Percentiles rank a stretch among this genome's conserved stretches.
phyloP scores from a whole-genome alignment of 2,113 vertebrate genomes.

The Cynoglossus semilaevis region DNA sequence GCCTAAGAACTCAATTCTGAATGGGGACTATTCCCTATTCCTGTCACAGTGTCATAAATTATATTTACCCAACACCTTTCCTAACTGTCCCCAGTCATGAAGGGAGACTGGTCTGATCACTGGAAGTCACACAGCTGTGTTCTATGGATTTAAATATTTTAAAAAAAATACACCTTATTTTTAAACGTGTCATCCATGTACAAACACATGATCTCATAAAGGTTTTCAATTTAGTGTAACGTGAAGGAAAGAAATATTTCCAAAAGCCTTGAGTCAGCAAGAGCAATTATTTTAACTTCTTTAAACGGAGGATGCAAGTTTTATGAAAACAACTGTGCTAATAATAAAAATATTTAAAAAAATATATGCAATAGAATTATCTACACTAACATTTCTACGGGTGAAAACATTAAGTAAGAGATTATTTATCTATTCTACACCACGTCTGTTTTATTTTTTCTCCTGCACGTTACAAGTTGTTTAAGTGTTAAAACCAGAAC shows the following conservation, averaged over 20 bases:
- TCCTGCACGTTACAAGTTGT: no score
- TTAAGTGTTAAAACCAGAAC: no score
- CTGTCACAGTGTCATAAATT: constrained; percentile 64
- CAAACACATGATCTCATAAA: constrained; percentile 11
- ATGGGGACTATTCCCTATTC: constrained; percentile 58
- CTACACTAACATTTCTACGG: no score
- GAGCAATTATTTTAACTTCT: neutral
- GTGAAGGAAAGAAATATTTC: neutral
- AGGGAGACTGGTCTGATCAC: constrained; percentile 44
- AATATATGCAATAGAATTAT: no score
- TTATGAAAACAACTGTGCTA: neutral
- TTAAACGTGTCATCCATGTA: neutral
- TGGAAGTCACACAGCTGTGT: constrained; percentile 38
- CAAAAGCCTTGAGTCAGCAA: neutral
- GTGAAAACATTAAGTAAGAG: no score
- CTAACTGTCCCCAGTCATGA: constrained; percentile 43
- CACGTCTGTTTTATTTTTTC: no score
- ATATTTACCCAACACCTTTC: constrained; percentile 64
- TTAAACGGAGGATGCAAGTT: neutral
- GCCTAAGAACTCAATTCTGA: constrained; percentile 66
- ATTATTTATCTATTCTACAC: no score
- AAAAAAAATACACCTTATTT: constrained; percentile 2
- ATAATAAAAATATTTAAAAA: no score
- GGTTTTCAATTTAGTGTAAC: constrained; percentile 2
- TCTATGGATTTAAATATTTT: constrained; percentile 39